Base-by-base conservation (phyloP, 2,113 vertebrate genomes). In the Scophthalmus maximus region DNA sequence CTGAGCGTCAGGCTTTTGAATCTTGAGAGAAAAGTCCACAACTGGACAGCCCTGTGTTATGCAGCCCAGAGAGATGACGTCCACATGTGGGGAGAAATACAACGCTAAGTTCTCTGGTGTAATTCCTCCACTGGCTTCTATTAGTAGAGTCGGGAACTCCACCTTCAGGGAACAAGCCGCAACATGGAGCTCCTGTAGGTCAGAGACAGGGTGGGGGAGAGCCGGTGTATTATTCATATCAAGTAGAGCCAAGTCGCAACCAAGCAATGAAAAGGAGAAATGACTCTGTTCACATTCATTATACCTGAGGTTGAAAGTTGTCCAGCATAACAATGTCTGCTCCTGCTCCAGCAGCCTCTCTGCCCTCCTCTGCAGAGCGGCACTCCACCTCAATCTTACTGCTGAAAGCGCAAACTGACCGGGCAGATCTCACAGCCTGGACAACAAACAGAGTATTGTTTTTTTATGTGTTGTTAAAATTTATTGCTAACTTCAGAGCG, bases 301-400 rank as follows among this genome's bases (percentile, higher is more conserved):
- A 12, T 47, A 96, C 95, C 94, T 94, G 89, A 4, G 94, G 90
- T 34, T 68, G 59, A 53, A 96, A 91, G 85, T 96, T 96, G 82
- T 96, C 95, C 79, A 96, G 84, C 93, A 96, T 91, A 12, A 96
- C 57, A 0, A 96, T 91, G 60, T 96, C 93, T 0, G 94, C 94
- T 3, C 95, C 95, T 0, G 93, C 93, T 26, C 6, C 5, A 0
- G 93, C 93, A 0, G 95, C 95, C 71, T 91, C 90, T 20, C 87
- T 2, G 1, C 89, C 93, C 67, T 95, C 94, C 15, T 79, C 88
- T 23, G 85, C 68, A 6, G 87, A 91, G 11, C 92, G 1, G n/a
- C 93, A 95, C 83, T 96, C 95, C 60, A 95, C 95, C 68, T 96
- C 95, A 3, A 96, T 89, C 89, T 95, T 95, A 72, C 93, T 91